Evolutionary conservation across 2,113 vertebrate genomes (phyloP).

Genomic region (Anser cygnoides): DNA sequence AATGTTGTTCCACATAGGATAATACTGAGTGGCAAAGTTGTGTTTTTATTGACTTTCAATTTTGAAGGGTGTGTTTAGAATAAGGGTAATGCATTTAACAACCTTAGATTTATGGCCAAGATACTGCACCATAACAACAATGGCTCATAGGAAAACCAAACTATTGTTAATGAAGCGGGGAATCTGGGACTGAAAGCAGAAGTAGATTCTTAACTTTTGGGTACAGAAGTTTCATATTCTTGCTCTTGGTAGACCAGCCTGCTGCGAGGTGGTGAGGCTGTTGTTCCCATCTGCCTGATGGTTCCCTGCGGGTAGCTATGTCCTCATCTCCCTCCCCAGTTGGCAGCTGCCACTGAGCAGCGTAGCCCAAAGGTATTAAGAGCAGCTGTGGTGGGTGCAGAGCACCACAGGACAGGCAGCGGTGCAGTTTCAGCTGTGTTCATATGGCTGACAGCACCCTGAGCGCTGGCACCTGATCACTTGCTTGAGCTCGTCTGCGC

Average conservation of each 20-base stretch:
- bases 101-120: background rate
- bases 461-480: background rate
- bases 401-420: background rate
- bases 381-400: background rate
- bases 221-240: background rate
- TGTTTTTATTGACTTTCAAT: background rate
- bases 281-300: background rate
- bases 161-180: background rate
- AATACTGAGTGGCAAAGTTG: background rate
- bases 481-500: constrained; percentile 10
- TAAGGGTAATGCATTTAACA: background rate
- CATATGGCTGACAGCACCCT: background rate
- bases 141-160: background rate
- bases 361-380: background rate
- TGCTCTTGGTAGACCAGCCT: background rate
- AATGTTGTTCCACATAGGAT: background rate
- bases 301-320: rapidly evolving
- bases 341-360: background rate
- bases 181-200: background rate
- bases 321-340: background rate
- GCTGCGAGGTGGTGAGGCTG: background rate
- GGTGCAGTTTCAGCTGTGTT: background rate
- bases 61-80: background rate
- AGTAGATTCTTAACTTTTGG: background rate
- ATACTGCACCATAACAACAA: background rate